Evolutionary conservation across 1,140 invertebrate genomes (phyloP).

Genomic region (Coelopa frigida): DNA sequence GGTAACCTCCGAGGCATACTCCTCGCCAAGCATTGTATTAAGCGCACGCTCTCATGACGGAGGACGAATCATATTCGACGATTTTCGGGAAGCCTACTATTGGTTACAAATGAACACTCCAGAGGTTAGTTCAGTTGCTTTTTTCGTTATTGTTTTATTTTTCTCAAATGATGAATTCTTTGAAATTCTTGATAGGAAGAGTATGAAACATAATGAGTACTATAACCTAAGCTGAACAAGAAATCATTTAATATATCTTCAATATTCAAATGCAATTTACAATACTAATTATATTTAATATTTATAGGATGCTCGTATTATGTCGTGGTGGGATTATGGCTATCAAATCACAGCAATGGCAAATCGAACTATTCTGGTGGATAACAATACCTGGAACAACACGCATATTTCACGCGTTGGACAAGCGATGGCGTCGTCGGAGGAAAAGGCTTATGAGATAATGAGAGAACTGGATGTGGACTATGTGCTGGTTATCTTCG

Average conservation of each 20-base stretch:
- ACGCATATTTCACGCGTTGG: slow-evolving; percentile 96
- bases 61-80: slow-evolving; percentile 90
- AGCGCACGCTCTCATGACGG: slow-evolving; percentile 92
- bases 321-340: slow-evolving; percentile 99
- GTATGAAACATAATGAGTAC: slow-evolving; percentile 21
- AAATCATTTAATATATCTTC: no score
- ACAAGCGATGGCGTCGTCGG: slow-evolving; percentile 94
- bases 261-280: background rate
- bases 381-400: slow-evolving; percentile 99
- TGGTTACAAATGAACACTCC: slow-evolving; percentile 97
- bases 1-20: slow-evolving; percentile 98
- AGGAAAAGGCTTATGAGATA: slow-evolving; percentile 95
- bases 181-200: slow-evolving; percentile 25
- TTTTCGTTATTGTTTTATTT: background rate
- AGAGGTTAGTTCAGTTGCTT: slow-evolving; percentile 49
- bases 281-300: background rate
- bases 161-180: slow-evolving; percentile 14
- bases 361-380: slow-evolving; percentile 95
- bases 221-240: slow-evolving; percentile 14
- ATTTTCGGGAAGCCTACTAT: slow-evolving; percentile 96
- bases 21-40: slow-evolving; percentile 92
- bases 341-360: slow-evolving; percentile 99
- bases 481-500: slow-evolving; percentile 97
- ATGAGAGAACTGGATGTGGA: slow-evolving; percentile 96
- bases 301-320: slow-evolving; percentile 82